Percentiles rank a stretch among this genome's conserved stretches.
Conservation (phyloP, 1,140 invertebrate genomes). For the Antheraea pernyi region DNA sequence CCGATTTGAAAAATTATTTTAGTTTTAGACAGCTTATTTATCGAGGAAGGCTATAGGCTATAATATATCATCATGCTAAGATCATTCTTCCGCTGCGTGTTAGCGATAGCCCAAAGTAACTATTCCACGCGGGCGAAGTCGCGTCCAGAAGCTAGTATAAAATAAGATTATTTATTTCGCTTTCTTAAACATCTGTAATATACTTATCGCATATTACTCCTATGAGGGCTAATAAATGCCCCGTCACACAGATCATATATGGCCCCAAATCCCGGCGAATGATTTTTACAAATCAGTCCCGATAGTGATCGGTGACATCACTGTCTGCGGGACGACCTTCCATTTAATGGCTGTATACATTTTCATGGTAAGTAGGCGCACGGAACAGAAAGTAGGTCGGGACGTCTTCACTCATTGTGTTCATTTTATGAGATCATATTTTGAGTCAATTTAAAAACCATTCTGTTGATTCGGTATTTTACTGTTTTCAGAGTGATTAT, state of each 20-base stretch:
- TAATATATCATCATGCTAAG: too few relatives aligned
- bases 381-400: conserved; percentile 20
- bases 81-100: too few relatives aligned
- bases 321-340: conserved; percentile 56
- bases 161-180: too few relatives aligned
- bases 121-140: too few relatives aligned
- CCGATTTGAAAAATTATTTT: too few relatives aligned
- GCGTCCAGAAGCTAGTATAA: too few relatives aligned
- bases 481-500: background rate
- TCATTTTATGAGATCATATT: conserved; percentile 35
- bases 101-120: too few relatives aligned
- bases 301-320: conserved; percentile 66
- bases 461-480: background rate
- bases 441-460: conserved; percentile 13
- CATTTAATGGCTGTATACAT: conserved; percentile 57
- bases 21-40: too few relatives aligned
- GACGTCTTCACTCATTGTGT: conserved; percentile 28
- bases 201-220: too few relatives aligned
- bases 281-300: conserved; percentile 62
- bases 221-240: too few relatives aligned
- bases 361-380: conserved; percentile 43
- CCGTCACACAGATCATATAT: background rate
- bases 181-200: too few relatives aligned
- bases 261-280: conserved; percentile 54
- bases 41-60: too few relatives aligned